Base-by-base conservation (phyloP, 1,140 invertebrate species). In the Micrasema minimum region DNA sequence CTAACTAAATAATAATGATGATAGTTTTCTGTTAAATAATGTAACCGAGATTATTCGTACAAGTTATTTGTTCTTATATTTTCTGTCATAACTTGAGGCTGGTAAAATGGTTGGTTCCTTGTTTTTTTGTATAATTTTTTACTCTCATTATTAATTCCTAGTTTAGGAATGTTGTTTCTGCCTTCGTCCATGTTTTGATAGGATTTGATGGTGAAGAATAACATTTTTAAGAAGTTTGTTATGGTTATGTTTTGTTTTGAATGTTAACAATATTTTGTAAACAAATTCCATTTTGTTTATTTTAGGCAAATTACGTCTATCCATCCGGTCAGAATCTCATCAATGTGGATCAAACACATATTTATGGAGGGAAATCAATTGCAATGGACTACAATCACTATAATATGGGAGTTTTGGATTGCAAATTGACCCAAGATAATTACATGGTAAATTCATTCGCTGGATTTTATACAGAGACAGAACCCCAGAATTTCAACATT, bases 291-390 rank as follows among this genome's bases (percentile, higher is more conserved):
- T 48, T 48, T 7, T 53, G n/a, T 26, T 20, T 23, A 26, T 59
- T 59, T 38, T 20, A 59, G 55, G 55, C 55, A 22, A 59, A 59
- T 31, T 59, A 37, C 37, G 37, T 20, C 0, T 59, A 59, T 38
- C 31, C 31, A 11, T 14, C 55, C 2, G 7, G 14, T 11, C 37
- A 38, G 4, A 59, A 38, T 16, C 14, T 59, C 6, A 59, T 59
- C 4, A 59, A 59, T 11, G 38, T 59, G 55, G 55, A 59, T 38
- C 35, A 37, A 20, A 20, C 12, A 20, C 31, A 59, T 38, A 12
- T 59, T 18, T 59, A 59, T 11, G 35, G 31, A 20, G 16, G 11
- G 2, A 59, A 59, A 59, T 18, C 31, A 6, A 37, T 59, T 18
- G n/a, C 35, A 18, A 38, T 59, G 55, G 55, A 59, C 2, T 14